These are phyloP conservation scores for Vipera latastei DNA, from an alignment of 2,797 vertebrate species.

Conservation along the genomic window DNA sequence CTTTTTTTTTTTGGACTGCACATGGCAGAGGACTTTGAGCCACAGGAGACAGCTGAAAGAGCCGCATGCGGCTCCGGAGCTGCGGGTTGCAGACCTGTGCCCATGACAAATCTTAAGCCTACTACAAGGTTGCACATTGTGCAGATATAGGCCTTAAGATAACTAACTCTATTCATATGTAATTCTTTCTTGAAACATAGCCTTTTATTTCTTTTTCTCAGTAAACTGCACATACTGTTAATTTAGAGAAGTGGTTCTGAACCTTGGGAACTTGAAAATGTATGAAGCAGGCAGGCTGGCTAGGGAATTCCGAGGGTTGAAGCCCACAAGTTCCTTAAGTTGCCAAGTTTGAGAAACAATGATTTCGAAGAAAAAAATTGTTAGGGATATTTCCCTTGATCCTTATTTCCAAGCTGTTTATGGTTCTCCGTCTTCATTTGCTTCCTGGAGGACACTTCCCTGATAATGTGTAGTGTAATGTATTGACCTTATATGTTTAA, in stretches of 20 bases:
- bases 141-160: neutral
- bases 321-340: too few relatives aligned
- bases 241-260: neutral
- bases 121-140: neutral
- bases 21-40: too few relatives aligned
- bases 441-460: neutral
- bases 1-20: too few relatives aligned
- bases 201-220: neutral
- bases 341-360: too few relatives aligned
- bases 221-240: neutral
- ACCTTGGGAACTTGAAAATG: neutral
- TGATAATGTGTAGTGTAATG: neutral
- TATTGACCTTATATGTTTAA: too few relatives aligned
- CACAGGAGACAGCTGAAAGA: too few relatives aligned
- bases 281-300: neutral
- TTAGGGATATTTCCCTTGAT: neutral
- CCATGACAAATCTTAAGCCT: neutral
- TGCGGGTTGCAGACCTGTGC: too few relatives aligned
- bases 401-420: neutral
- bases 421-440: neutral
- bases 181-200: neutral
- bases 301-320: too few relatives aligned
- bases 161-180: neutral
- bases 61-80: too few relatives aligned
- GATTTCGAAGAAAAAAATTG: neutral